A percentile compares a stretch with the other conserved stretches of the same genome.
phyloP scores from a whole-genome alignment of 2,888 invertebrate species.

The Drosophila parthenogenetica region DNA sequence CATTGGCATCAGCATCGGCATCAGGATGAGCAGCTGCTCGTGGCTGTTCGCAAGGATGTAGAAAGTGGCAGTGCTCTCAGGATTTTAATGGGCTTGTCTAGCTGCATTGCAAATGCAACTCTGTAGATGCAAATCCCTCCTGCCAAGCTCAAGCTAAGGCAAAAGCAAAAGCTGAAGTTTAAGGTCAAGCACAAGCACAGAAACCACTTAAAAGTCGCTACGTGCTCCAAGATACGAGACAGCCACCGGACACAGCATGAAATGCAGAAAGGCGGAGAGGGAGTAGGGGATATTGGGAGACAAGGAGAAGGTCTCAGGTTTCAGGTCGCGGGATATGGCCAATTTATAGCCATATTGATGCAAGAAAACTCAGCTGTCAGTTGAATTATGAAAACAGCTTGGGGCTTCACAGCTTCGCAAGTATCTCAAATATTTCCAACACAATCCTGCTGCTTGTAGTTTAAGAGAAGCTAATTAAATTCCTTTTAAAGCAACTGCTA shows the following conservation, averaged over 20 bases:
- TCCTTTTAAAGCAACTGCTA: constrained; percentile 15
- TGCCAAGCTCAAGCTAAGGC: constrained; percentile 14
- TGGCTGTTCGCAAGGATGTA: constrained; percentile 45
- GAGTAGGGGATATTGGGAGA: background rate
- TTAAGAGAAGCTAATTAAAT: constrained; percentile 49
- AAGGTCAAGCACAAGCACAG: constrained; percentile 67
- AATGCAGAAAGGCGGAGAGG: background rate
- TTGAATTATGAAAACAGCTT: constrained; percentile 66
- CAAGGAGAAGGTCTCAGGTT: constrained; percentile 2
- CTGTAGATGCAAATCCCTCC: constrained; percentile 47
- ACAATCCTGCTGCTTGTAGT: constrained; percentile 9
- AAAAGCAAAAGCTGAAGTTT: constrained; percentile 57
- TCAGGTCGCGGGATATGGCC: constrained; percentile 14
- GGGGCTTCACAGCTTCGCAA: constrained; percentile 10
- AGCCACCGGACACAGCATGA: constrained; percentile 28
- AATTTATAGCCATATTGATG: constrained; percentile 72
- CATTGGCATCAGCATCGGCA: background rate
- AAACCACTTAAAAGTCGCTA: constrained; percentile 69
- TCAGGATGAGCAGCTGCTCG: background rate
- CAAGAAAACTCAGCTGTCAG: constrained; percentile 56
- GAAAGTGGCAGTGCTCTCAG: constrained; percentile 42
- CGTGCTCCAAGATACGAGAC: constrained; percentile 36
- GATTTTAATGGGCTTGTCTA: constrained; percentile 57
- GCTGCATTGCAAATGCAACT: constrained; percentile 24
- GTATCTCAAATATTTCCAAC: background rate